Base-by-base conservation (phyloP, 37 sponge, comb jelly and placozoan species). In the Aplysina aerophoba region DNA sequence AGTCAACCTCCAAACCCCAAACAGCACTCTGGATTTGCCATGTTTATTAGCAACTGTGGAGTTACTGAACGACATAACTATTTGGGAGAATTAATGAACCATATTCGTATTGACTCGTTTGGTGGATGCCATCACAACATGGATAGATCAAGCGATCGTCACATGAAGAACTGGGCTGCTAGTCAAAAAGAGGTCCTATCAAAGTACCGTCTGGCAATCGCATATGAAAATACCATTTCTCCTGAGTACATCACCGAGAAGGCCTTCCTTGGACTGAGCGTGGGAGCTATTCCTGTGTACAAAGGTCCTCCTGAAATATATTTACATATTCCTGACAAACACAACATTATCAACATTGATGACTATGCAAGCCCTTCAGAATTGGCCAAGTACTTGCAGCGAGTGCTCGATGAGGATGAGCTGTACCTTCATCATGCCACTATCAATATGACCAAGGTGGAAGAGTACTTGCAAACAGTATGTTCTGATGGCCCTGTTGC, bases 321-420 rank as follows among this genome's bases (percentile, higher is more conserved):
- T 21, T 1, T 21, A 8, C 78, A 75, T 17, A 40, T 75, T 22
- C 78, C 78, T 16, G 78, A 36, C 37, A 75, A 16, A 41, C 44
- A 75, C 54, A 75, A 31, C 78, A 75, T 75, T 41, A 75, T 75
- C 44, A 75, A 75, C 25, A 75, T 75, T 40, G 78, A 75, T 40
- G 78, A 75, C 37, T 75, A 53, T 36, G 37, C 37, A 15, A 75
- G 25, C 54, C 78, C 78, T 20, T 53, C 39, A 50, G 53, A 75
- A 38, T 54, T 75, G n/a, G 78, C 50, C 16, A 25, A 16, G 25
- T 75, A 75, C 22, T 40, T 75, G 78, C 22, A 12, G n/a, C 33
- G 53, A 4, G 78, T 75, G 17, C n/a, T 53, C 11, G 44, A 17
- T 21, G 78, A 75, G 1, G 53, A 75, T 75, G 14, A 41, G 31